Evolutionary conservation across 2,888 invertebrate genomes (phyloP).

Genomic region (Timema podura): DNA sequence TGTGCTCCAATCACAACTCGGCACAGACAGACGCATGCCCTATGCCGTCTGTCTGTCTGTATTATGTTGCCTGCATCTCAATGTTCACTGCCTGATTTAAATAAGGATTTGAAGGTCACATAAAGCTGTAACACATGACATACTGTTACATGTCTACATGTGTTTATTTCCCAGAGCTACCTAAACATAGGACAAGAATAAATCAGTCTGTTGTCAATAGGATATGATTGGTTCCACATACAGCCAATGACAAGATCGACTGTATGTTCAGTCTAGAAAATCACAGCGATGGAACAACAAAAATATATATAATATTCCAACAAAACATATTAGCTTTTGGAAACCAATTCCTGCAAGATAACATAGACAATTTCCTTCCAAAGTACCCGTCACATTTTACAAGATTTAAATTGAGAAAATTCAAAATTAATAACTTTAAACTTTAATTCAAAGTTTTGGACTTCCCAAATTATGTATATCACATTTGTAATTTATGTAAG

Average conservation of each 20-base stretch:
- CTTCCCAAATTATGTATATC: too few relatives aligned
- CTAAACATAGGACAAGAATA: slow-evolving; percentile 25
- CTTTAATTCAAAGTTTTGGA: too few relatives aligned
- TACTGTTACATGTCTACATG: background rate
- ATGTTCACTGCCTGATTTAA: too few relatives aligned
- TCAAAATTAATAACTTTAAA: too few relatives aligned
- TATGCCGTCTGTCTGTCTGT: too few relatives aligned
- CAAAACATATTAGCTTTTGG: slow-evolving; percentile 9
- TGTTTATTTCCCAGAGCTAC: slow-evolving; percentile 19
- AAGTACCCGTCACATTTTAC: slow-evolving; percentile 4
- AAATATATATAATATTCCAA: slow-evolving; percentile 16
- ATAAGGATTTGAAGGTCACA: background rate
- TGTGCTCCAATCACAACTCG: too few relatives aligned
- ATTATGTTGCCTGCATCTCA: too few relatives aligned
- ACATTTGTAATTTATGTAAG: too few relatives aligned
- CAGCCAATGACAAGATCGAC: slow-evolving; percentile 23
- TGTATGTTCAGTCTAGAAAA: slow-evolving; percentile 57
- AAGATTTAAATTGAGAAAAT: background rate
- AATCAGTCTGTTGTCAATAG: slow-evolving; percentile 30
- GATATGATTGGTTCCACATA: slow-evolving; percentile 24
- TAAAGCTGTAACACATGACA: slow-evolving; percentile 2
- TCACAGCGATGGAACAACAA: slow-evolving; percentile 58
- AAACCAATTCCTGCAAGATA: slow-evolving; percentile 13
- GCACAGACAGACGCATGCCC: too few relatives aligned
- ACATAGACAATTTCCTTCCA: slow-evolving; percentile 1